phyloP scores from a whole-genome alignment of 2,888 invertebrate species.

The Amblyjoppa proteus region DNA sequence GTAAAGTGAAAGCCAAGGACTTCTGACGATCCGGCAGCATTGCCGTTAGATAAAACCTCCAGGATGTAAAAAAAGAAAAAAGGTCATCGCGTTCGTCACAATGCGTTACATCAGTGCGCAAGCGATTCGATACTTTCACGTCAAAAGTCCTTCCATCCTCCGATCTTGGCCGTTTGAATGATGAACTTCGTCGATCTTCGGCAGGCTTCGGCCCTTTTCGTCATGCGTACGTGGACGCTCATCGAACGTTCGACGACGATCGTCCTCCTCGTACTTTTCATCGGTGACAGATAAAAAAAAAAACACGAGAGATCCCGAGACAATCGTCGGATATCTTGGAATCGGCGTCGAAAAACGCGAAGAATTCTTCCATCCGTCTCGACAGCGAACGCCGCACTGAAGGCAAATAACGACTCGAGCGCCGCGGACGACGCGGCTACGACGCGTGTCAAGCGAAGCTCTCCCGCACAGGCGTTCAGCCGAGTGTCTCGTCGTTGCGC shows the following conservation, averaged over 20 bases:
- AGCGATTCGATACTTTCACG: conserved; percentile 8
- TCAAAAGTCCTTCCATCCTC: conserved; percentile 10
- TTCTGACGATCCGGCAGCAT: background rate
- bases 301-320: background rate
- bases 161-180: background rate
- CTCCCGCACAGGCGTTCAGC: conserved; percentile 7
- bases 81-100: conserved; percentile 13
- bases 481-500: conserved; percentile 34
- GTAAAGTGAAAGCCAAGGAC: conserved; percentile 29
- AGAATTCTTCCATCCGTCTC: background rate
- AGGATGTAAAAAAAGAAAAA: conserved; percentile 5
- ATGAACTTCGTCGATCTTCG: conserved; percentile 16
- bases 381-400: background rate
- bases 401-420: background rate
- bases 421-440: conserved; percentile 1
- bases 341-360: background rate
- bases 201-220: conserved; percentile 9
- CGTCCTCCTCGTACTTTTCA: background rate
- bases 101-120: conserved; percentile 5
- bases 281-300: no score
- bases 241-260: background rate
- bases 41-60: background rate
- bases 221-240: conserved; percentile 31
- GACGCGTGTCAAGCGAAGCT: conserved; percentile 48
- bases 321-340: background rate